phyloP scores from a whole-genome alignment of 1,140 invertebrate species.

The Bombus picipes region DNA sequence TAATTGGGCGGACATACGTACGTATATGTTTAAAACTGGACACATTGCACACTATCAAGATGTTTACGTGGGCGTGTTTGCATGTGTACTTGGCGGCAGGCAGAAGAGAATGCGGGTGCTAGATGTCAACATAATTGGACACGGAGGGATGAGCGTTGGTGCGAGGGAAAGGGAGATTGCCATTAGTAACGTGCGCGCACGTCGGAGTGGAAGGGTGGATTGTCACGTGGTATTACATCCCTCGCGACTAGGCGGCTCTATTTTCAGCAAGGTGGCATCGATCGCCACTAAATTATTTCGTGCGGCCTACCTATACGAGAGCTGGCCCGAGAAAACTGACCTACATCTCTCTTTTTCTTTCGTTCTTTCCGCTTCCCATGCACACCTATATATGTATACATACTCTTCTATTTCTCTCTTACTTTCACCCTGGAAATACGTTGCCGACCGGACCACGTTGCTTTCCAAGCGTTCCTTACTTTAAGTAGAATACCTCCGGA shows the following conservation, averaged over 20 bases:
- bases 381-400: no score
- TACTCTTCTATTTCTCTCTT: not conserved
- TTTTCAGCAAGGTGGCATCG: conserved; percentile 78
- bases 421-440: not conserved
- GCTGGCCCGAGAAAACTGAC: conserved; percentile 78
- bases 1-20: not conserved
- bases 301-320: conserved; percentile 75
- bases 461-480: conserved; percentile 17
- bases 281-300: conserved; percentile 82
- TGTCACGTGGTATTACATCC: conserved; percentile 62
- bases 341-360: conserved; percentile 71
- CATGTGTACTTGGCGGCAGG: not conserved
- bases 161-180: conserved; percentile 55
- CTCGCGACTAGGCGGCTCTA: conserved; percentile 67
- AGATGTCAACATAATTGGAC: conserved; percentile 67
- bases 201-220: conserved; percentile 32
- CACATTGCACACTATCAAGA: not conserved
- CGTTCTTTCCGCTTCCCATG: not conserved
- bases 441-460: not conserved
- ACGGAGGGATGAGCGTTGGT: conserved; percentile 21
- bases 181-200: conserved; percentile 53
- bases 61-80: conserved; percentile 8
- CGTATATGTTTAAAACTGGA: not conserved
- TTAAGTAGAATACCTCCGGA: conserved; percentile 44
- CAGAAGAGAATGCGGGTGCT: conserved; percentile 52